phyloP scores from a whole-genome alignment of 2,113 vertebrate species.

The Mellivora capensis region DNA sequence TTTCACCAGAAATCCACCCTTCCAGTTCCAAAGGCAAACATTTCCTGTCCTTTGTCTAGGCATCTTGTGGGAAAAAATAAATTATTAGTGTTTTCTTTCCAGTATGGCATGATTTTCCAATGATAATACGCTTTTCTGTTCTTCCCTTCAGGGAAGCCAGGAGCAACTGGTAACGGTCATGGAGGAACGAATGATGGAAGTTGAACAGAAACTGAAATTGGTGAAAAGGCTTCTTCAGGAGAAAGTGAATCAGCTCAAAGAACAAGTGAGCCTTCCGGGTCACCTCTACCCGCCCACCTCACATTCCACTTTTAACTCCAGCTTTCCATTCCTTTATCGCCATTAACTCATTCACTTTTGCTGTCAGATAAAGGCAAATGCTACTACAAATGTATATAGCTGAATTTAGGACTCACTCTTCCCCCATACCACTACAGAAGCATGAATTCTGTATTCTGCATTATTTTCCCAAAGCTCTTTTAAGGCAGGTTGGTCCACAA shows the following conservation, averaged over 20 bases:
- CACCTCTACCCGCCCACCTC: not conserved
- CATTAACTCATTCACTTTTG: not conserved
- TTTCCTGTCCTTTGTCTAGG: not conserved
- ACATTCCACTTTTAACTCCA: not conserved
- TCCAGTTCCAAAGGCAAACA: not conserved
- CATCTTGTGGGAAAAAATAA: not conserved
- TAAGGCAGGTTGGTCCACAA: slow-evolving; percentile 6
- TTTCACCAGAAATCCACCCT: slow-evolving; percentile 44
- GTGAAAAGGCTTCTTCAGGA: slow-evolving; percentile 94
- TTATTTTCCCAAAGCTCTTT: not conserved
- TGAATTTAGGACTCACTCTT: slow-evolving; percentile 20
- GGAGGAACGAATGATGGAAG: slow-evolving; percentile 93
- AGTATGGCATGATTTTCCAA: slow-evolving; percentile 25
- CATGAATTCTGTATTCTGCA: not conserved
- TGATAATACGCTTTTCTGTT: slow-evolving; percentile 36
- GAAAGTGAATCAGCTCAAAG: slow-evolving; percentile 94
- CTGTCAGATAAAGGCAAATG: slow-evolving; percentile 48
- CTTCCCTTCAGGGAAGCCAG: slow-evolving; percentile 82
- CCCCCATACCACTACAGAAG: not conserved
- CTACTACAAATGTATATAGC: not conserved
- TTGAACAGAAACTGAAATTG: slow-evolving; percentile 91
- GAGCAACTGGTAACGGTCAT: slow-evolving; percentile 87
- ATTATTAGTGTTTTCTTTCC: not conserved
- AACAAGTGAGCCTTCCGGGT: slow-evolving; percentile 86
- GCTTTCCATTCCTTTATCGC: not conserved